Base-by-base conservation (phyloP, 2,797 vertebrate genomes). In the Nannoperca obscura region DNA sequence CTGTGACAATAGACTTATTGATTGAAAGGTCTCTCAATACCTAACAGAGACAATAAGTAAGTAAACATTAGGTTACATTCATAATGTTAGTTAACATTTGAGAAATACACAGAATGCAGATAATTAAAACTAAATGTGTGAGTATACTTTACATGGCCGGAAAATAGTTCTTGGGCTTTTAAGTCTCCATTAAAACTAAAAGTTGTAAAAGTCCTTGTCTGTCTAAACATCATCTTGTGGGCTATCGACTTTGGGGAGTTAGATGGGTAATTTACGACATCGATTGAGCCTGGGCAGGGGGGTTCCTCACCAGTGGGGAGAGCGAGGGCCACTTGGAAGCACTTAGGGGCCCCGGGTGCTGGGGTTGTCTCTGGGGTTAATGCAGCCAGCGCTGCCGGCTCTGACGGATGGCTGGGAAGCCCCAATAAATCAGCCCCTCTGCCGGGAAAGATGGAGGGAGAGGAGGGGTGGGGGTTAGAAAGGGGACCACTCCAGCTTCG, bases 341-440 rank as follows among this genome's bases (percentile, higher is more conserved):
- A 94, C 94, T 95, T 93, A 94, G 91, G 90, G 91, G 91, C 91
- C 87, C 80, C 50, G 76, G 85, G 86, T 87, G 86, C 88, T 62
- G 63, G 87, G 92, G 88, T 88, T 92, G 93, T 93, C 94, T 93
- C 86, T 87, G 86, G 91, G 94, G 93, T 94, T 95, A 94, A 95
- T 94, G 93, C 91, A 94, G 91, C 89, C 82, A 80, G 88, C 69
- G 86, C 87, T 86, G 89, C 86, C 64, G 72, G 79, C 78, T 88
- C 88, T 93, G 92, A 94, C 78, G 78, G 92, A 94, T 94, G 89
- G 88, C 87, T 87, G 88, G 90, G 88, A 92, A 93, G 91, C 90
- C 90, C 90, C 86, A 78, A 91, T 95, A 94, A 94, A 95, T 95
- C 91, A 94, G 88, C 72, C 76, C 82, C 84, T 90, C 86, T 93